Evolutionary conservation across 2,797 vertebrate genomes (phyloP), one percentile per base, ranked within the genome.

Genomic region (Limnodromus scolopaceus): DNA sequence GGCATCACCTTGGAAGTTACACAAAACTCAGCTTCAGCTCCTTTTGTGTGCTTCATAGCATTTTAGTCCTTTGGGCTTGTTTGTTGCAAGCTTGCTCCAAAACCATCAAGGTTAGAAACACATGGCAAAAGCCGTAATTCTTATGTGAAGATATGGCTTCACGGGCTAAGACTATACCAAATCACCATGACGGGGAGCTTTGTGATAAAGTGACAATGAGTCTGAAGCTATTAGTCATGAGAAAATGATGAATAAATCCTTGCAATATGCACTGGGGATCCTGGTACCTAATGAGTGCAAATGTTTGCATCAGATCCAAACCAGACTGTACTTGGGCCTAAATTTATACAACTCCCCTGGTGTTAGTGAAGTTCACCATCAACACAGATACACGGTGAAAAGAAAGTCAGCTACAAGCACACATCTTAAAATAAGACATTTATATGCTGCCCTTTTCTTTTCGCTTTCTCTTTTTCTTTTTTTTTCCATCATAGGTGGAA

Each of bases 401-500:
- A 69, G 46, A 53, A 75, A 36, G 55, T 70, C 36, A 83, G 66
- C 39, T 66, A 30, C 19, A 68, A 70, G 38, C 36, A 80, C 16
- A 30, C 6, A 30, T 19, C 15, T 65, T 45, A 51, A 64, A n/a
- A 58, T 10, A 10, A 20, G 41, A 41, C 23, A 22, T 28, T 34
- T 54, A 25, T 3, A 71, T 8, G 6, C 6, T 34, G 27, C 23
- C 34, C 10, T 60, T 63, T 69, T 6, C 19, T 76, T 63, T 71
- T 66, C 15, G 11, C 34, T 43, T 19, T 17, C 3, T 57, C n/a
- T 15, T 34, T 51, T 79, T 92, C 34, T 54, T 46, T 74, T 82
- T 86, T 46, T n/a, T 32, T 6, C 18, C 3, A 15, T 58, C 53
- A 8, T 65, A 99, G 99, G 99, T 99, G 85, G 99, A 99, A 95